Evolutionary conservation across 2,113 vertebrate genomes (phyloP), one percentile per base, ranked within the genome.

Genomic region (Zosterops hypoxanthus): DNA sequence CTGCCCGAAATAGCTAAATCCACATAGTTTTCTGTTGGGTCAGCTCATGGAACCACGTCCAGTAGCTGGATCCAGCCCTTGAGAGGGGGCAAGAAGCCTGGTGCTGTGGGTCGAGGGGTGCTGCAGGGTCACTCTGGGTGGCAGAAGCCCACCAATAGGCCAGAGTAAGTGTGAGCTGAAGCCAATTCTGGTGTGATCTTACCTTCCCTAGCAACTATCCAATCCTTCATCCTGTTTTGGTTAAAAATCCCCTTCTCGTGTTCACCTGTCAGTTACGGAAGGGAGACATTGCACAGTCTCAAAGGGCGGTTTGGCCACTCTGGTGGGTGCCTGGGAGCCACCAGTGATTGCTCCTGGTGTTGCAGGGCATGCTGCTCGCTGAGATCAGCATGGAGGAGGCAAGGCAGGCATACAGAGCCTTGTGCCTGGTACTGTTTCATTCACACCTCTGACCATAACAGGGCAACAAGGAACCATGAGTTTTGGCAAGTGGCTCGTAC

Each of bases 321-420:
- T 6, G 4, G 22, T 55, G 47, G 36, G 60, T 53, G 36, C 60
- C 69, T 90, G 71, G 87, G 87, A 92, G 64, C 19, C n/a, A 61
- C 17, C 42, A 15, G 57, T 29, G 36, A 15, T 61, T 52, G 46
- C 26, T 78, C 3, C 47, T 75, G 33, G 5, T 81, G 56, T 70
- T 16, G 21, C 5, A 3, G 14, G 46, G 56, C 8, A 3, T 93
- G 68, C 69, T 70, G 31, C 50, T 86, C 56, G 7, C 36, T 3
- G 11, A 39, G 29, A 20, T 42, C 20, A 17, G 44, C 64, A 9
- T 0, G 0, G 44, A 59, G 44, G 24, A 80, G 44, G 23, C 49
- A 47, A 36, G 47, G 31, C 14, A 12, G 0, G 0, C 19, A 2
- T 2, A 11, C 26, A 36, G 3, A 23, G 10, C 21, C 26, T 47